Evolutionary conservation across 2,888 invertebrate species (phyloP).

Genomic region (Tinea trinotella): DNA sequence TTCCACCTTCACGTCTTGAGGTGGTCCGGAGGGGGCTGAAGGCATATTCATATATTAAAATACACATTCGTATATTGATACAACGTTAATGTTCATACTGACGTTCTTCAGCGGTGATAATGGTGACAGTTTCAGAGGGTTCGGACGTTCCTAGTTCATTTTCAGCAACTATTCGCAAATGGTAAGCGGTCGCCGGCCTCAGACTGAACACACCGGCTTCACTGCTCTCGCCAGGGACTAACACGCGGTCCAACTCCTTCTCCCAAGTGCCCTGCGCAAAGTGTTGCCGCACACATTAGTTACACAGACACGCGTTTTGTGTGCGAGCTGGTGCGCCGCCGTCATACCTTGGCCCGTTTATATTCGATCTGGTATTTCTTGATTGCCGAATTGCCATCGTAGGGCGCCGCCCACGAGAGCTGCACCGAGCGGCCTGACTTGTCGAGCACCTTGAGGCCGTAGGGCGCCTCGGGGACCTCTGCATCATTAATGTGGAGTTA

Average conservation of each 20-base stretch:
- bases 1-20: conserved; percentile 87
- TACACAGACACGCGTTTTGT: too few species aligned
- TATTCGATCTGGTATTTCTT: conserved; percentile 92
- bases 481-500: conserved; percentile 23
- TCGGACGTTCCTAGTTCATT: conserved; percentile 95
- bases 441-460: conserved; percentile 89
- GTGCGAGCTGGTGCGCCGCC: background rate
- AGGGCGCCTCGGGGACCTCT: conserved; percentile 92
- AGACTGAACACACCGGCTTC: conserved; percentile 92
- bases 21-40: conserved; percentile 83
- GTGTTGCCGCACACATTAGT: too few species aligned
- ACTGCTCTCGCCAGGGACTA: conserved; percentile 91
- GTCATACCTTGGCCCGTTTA: conserved; percentile 83
- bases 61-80: too few species aligned
- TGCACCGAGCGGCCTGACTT: conserved; percentile 93
- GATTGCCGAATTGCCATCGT: conserved; percentile 92
- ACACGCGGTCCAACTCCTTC: conserved; percentile 87
- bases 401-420: conserved; percentile 92
- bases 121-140: conserved; percentile 92
- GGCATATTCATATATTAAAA: background rate
- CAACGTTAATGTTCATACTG: too few species aligned
- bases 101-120: conserved; percentile 95
- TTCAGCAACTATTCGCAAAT: conserved; percentile 92
- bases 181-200: conserved; percentile 92
- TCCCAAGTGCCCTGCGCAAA: conserved; percentile 67